Evolutionary conservation across 2,797 vertebrate species (phyloP).

Genomic region (Chanos chanos): DNA sequence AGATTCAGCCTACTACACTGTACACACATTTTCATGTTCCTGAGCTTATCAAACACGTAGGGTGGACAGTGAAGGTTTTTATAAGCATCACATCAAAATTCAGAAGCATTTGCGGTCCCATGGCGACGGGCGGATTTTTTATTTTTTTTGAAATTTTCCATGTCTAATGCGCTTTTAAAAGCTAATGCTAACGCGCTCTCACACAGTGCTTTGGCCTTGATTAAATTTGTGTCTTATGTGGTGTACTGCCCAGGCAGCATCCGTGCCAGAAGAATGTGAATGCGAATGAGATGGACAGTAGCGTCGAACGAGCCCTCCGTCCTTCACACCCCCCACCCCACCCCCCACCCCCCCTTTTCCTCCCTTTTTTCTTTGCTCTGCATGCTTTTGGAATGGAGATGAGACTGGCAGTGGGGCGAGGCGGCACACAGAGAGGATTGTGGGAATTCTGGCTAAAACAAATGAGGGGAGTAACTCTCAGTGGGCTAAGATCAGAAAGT

Average conservation of each 20-base stretch:
- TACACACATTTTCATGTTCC: too few relatives aligned
- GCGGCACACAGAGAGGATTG: conserved; percentile 14
- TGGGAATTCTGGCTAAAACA: conserved; percentile 25
- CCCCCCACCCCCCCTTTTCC: background rate
- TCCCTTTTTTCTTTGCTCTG: background rate
- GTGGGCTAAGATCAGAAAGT: conserved; percentile 14
- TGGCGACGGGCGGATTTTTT: background rate
- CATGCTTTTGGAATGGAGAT: conserved; percentile 15
- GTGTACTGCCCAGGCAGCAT: background rate
- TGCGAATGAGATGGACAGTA: conserved; percentile 57
- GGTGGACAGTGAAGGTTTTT: too few relatives aligned
- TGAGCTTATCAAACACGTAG: too few relatives aligned
- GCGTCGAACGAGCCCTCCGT: background rate
- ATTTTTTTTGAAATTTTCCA: conserved; percentile 18
- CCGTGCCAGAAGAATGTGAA: conserved; percentile 44
- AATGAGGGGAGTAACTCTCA: conserved; percentile 38
- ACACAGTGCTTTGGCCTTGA: conserved; percentile 17
- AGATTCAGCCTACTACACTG: background rate
- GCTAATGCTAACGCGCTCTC: conserved; percentile 15
- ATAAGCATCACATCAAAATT: too few relatives aligned
- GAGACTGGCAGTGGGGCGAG: conserved; percentile 13
- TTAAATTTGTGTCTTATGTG: too few relatives aligned
- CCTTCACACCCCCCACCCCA: background rate
- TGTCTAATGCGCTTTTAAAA: conserved; percentile 31
- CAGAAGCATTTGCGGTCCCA: background rate